Conservation (phyloP, 2,113 vertebrate species). For the Larimichthys crocea region DNA sequence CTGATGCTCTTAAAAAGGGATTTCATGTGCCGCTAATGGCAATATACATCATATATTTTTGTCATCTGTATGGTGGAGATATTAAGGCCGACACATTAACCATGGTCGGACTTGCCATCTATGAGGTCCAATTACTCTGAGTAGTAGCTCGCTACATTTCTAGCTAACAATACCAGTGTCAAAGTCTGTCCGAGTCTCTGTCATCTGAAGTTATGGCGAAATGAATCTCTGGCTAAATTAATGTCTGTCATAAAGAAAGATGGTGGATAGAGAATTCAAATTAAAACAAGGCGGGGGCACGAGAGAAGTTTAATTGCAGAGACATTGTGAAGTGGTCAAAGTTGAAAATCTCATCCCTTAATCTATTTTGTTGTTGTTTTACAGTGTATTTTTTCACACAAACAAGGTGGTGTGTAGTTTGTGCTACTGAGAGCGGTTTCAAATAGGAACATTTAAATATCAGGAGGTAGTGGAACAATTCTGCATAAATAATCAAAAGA, state of each 20-base stretch:
- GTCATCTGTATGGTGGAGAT: background rate
- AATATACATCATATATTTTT: no score
- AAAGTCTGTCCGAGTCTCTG: background rate
- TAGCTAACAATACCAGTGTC: background rate
- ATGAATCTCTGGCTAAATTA: background rate
- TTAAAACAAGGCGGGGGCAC: background rate
- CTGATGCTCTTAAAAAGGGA: background rate
- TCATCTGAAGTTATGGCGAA: background rate
- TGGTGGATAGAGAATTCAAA: background rate
- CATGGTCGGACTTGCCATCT: background rate
- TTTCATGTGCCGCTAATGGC: background rate
- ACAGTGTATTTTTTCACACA: background rate
- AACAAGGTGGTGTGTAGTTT: background rate
- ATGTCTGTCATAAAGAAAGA: background rate
- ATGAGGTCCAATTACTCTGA: no score
- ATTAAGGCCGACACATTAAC: background rate
- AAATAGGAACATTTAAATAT: background rate
- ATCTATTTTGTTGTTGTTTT: slow-evolving; percentile 6
- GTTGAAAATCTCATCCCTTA: background rate
- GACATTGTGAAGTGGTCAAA: background rate
- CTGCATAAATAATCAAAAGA: background rate
- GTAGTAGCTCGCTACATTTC: background rate
- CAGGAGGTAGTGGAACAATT: slow-evolving; percentile 2
- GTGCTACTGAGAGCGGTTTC: background rate
- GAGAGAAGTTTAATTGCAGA: background rate